Base-by-base conservation (phyloP, 2,797 vertebrate species). In the Hapalemur alaotrensis region DNA sequence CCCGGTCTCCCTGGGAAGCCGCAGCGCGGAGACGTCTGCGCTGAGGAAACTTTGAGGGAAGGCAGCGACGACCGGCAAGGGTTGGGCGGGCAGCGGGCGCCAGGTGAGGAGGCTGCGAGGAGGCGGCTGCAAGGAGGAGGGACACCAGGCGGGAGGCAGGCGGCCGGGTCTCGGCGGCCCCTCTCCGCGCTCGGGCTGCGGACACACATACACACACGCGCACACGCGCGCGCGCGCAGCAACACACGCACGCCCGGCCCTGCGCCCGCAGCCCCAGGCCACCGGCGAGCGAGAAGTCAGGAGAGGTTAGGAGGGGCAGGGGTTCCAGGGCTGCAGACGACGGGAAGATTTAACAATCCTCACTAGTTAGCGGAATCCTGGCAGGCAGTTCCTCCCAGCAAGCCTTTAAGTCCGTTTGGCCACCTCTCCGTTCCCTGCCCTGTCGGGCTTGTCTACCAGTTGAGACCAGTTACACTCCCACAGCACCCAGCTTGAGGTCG, bases 41-140 rank as follows among this genome's bases (percentile, higher is more conserved):
- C 75, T 5, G 30, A 38, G 89, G 96, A 98, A 98, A 98, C 98
- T 98, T 98, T 97, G 91, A n/a, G 46, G 17, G 2, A 67, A 43
- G 22, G 72, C 82, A 9, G 86, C 30, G 0, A 70, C 17, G 1
- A n/a, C 46, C 1, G 11, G 17, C 48, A 5, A 25, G 61, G 48
- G 79, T 41, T 10, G 46, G 46, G n/a, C 63, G 2, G 43, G 67
- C 20, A 35, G 23, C n/a, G 30, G 57, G 41, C 20, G 28, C 70
- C 63, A 8, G 92, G 69, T 63, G 85, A 81, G 38, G 25, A 54
- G 41, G 88, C 83, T 22, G 48, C 30, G 14, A 35, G 10, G 17
- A 72, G 18, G 84, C 9, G 20, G 46, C 82, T n/a, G 38, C 30
- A 1, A 23, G 32, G 13, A 76, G 61, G 79, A 61, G 69, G 83